Evolutionary conservation across 2,797 vertebrate genomes (phyloP), one percentile per base, ranked within the genome.

Genomic region (Enteromius viviparus): DNA sequence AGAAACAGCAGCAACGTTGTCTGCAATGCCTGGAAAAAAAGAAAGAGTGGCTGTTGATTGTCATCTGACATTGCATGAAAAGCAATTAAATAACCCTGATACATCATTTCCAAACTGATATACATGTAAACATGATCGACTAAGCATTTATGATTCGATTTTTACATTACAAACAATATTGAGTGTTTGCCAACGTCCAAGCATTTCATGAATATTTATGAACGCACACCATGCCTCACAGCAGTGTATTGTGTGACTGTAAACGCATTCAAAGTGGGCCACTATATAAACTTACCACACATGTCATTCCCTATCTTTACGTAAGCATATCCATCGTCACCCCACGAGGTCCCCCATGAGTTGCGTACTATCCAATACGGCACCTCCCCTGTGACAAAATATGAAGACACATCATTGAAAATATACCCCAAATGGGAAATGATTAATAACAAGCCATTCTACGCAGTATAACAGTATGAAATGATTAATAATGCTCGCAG

Each of bases 311-410:
- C 96, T 3, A 96, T 96, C 93, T 97, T 97, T 58, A 98, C 91
- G 88, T 84, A 95, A 84, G 94, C 96, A 12, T 97, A 99, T 81
- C 97, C 97, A 0, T 94, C 88, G 26, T 96, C 90, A 80, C 97
- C 98, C 97, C 97, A 98, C 0, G 91, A 72, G 0, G 86, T 90
- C 12, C 97, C 97, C 97, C 97, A 97, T 0, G 97, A 97, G 90
- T 99, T 99, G 84, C 96, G 94, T 15, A 98, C 95, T 51, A 98
- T 97, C 97, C 98, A 97, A 89, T 95, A 97, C 0, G 96, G 97
- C 87, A 94, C 90, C 23, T 91, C 94, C 80, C 95, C 96, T 96
- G 76, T 71, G 42, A 87, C 84, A 89, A 64, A 83, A 85, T 77
- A 89, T 80, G 23, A 66, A 58, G 42, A 84, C 12, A 4, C 32